phyloP scores from a whole-genome alignment of 2,113 vertebrate genomes.

The Cephalophus harveyi region DNA sequence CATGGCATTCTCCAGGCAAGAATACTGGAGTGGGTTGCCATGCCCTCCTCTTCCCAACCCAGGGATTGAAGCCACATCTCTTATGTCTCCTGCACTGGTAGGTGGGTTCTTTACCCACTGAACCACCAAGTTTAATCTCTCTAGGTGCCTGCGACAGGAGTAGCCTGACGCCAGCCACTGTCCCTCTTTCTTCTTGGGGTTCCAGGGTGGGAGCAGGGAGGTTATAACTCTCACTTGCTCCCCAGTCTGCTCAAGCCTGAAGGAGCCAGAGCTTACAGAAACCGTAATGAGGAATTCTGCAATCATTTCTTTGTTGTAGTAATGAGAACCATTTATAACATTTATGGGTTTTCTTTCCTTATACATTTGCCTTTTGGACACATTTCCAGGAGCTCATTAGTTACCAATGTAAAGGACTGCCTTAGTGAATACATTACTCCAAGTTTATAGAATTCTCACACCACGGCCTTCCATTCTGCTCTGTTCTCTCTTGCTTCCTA shows the following conservation, averaged over 20 bases:
- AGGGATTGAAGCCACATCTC: background rate
- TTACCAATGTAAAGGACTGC: background rate
- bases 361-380: background rate
- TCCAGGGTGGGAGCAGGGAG: background rate
- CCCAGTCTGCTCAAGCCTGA: background rate
- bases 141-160: no score
- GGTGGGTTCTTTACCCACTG: background rate
- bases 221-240: background rate
- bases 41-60: background rate
- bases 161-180: background rate
- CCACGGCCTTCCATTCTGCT: background rate
- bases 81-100: background rate
- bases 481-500: background rate
- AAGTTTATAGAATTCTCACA: background rate
- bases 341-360: background rate
- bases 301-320: background rate
- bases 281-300: background rate
- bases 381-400: background rate
- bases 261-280: background rate
- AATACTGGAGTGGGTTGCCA: background rate
- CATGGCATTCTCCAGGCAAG: background rate
- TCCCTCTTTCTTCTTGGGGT: background rate
- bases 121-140: background rate
- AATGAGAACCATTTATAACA: constrained; percentile 1
- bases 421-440: background rate